Base-by-base conservation (phyloP, 2,797 vertebrate genomes). In the Arctocebus calabarensis region DNA sequence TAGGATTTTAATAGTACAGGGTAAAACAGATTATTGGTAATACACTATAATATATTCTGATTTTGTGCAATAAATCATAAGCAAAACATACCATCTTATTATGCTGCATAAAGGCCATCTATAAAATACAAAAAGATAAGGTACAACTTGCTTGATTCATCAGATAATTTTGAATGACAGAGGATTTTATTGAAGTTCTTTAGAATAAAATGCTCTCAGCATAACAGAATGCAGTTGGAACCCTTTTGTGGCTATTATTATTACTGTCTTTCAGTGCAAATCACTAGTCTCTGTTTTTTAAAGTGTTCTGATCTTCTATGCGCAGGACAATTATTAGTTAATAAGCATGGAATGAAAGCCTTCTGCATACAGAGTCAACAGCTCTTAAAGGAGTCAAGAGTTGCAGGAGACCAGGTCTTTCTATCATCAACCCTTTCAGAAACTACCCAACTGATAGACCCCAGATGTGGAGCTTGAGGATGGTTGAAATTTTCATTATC, bases 81-180 rank as follows among this genome's bases (percentile, higher is more conserved):
- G 27, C 22, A 95, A 92, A 91, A 32, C 5, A 81, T 74, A 68
- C 25, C 59, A 17, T 86, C 8, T 89, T 22, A 90, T 27, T 75
- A 52, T 88, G n/a, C 27, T 93, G 66, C 62, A 55, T 73, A 81
- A 81, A 93, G 7, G 20, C 2, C 84, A 68, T 78, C 27, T 82
- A 10, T 85, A 91, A 91, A 97, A 77, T 88, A 55, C 40, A 93
- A 94, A 85, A 84, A 52, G 9, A 70, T 71, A 23, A 82, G n/a
- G 1, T 34, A 83, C 48, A 64, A 70, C 32, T 91, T 73, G 73
- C 25, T 86, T 48, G 37, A 91, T 59, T 91, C 19, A 83, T 83
- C 27, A 87, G 48, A 57, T 37, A 55, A 73, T 93, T 95, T 85
- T n/a, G 66, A 7, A 57, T 83, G 1, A 61, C 7, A 27, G 19